Percentiles rank a stretch among this genome's conserved stretches.
phyloP scores from a whole-genome alignment of 1,140 invertebrate species.

The Eurosta solidaginis region DNA sequence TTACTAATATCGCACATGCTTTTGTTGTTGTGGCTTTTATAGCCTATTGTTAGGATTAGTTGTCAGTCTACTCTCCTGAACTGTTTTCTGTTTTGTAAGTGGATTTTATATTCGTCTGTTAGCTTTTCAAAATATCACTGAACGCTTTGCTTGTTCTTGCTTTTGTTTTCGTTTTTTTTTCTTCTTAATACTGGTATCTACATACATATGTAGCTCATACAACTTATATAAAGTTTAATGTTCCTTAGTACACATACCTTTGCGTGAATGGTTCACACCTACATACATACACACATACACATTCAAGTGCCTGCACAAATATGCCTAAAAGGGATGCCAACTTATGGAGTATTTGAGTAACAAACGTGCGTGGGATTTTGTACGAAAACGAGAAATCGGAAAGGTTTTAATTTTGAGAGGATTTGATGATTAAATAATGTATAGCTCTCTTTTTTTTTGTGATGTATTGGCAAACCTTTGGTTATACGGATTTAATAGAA shows the following conservation, averaged over 20 bases:
- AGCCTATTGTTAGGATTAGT: neutral
- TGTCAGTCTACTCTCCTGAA: neutral
- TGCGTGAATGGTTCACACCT: neutral
- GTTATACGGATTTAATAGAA: too few relatives aligned
- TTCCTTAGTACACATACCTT: neutral
- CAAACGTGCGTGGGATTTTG: too few relatives aligned
- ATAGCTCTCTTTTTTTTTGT: too few relatives aligned
- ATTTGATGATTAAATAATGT: too few relatives aligned
- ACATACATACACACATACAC: neutral
- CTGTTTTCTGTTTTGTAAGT: neutral
- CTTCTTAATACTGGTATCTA: neutral
- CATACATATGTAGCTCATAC: neutral
- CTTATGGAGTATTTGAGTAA: too few relatives aligned
- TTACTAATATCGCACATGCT: neutral
- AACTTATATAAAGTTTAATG: slow-evolving; percentile 1
- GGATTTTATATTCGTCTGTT: neutral
- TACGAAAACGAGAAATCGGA: too few relatives aligned
- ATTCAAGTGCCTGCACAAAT: neutral
- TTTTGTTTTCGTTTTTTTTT: neutral
- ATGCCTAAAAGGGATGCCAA: too few relatives aligned
- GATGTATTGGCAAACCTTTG: too few relatives aligned
- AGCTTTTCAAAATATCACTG: neutral
- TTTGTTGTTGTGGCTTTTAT: neutral
- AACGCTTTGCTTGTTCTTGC: neutral
- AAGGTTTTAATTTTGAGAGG: too few relatives aligned